These are phyloP conservation scores for Nothura maculosa DNA, from an alignment of 2,797 vertebrate genomes.

Conservation along the genomic window DNA sequence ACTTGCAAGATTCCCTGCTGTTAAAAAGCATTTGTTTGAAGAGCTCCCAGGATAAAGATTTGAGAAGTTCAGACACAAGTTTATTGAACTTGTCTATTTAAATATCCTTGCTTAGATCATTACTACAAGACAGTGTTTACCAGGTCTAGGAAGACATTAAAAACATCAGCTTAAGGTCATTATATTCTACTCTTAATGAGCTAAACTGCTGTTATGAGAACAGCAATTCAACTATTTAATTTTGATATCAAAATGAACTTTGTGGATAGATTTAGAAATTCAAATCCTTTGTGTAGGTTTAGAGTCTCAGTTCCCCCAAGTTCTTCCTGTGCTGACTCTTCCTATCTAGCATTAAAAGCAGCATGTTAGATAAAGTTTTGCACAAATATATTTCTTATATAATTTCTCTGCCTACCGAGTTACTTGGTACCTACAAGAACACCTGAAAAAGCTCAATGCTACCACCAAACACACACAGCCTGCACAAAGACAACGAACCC, in stretches of 20 bases:
- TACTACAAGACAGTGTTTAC: not conserved
- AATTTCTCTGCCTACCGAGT: not conserved
- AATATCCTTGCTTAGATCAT: not conserved
- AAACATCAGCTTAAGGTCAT: not conserved
- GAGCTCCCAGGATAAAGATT: not conserved
- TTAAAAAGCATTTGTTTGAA: constrained; percentile 3
- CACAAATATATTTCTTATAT: not conserved
- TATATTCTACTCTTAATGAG: not conserved
- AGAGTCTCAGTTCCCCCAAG: not conserved
- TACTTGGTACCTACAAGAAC: not conserved
- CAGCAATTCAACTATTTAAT: not conserved
- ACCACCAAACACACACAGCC: not conserved
- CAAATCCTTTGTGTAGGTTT: not conserved
- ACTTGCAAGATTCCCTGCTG: not conserved
- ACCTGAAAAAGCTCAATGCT: not conserved
- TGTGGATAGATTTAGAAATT: not conserved
- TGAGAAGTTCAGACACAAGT: not conserved
- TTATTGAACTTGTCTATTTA: not conserved
- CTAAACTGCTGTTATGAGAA: not conserved
- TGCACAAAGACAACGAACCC: not conserved
- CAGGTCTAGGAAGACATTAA: not conserved
- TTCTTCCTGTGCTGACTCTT: not conserved
- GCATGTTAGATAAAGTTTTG: not conserved
- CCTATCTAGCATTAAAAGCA: not conserved
- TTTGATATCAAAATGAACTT: not conserved